Percentiles rank a stretch among this genome's conserved stretches.
phyloP scores from a whole-genome alignment of 2,888 invertebrate genomes.

The Psococerastis gibbosa region DNA sequence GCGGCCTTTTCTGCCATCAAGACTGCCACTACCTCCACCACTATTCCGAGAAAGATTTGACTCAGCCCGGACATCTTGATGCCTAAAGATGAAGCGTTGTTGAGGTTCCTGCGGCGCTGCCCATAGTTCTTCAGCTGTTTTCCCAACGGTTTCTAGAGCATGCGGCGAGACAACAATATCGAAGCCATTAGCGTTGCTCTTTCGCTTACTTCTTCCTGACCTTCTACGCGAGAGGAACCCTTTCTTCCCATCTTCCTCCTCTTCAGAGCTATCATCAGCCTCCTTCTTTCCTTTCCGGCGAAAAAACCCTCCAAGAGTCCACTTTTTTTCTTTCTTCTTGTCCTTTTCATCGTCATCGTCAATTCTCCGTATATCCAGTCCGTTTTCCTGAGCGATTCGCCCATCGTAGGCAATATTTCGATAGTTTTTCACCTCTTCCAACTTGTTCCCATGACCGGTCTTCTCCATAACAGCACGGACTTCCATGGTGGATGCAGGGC shows the following conservation, averaged over 20 bases:
- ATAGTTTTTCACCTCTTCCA: conserved; percentile 1
- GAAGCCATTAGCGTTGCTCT: conserved; percentile 12
- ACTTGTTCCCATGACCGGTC: neutral
- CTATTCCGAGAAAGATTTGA: conserved; percentile 17
- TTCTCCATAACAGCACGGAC: neutral
- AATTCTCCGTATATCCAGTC: conserved; percentile 11
- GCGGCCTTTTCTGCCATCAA: conserved; percentile 36
- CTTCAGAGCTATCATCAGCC: conserved; percentile 34
- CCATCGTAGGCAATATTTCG: neutral
- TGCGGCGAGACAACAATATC: conserved; percentile 6
- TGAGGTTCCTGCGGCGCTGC: neutral
- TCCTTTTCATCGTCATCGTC: conserved; percentile 24
- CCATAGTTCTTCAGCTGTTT: conserved; percentile 7
- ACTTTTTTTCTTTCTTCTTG: conserved; percentile 47
- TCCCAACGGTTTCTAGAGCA: neutral
- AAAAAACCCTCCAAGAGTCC: conserved; percentile 65
- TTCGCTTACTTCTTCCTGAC: conserved; percentile 15
- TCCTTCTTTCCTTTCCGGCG: conserved; percentile 47
- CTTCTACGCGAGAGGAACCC: conserved; percentile 23
- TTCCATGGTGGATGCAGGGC: conserved; percentile 2
- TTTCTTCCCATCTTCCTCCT: conserved; percentile 25
- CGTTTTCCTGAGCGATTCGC: neutral
- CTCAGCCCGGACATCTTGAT: conserved; percentile 15
- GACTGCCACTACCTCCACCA: conserved; percentile 27
- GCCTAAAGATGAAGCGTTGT: conserved; percentile 3